These are phyloP conservation scores for Pseudomyrmex flavicornis DNA, from an alignment of 1,140 invertebrate genomes.

Conservation along the genomic window DNA sequence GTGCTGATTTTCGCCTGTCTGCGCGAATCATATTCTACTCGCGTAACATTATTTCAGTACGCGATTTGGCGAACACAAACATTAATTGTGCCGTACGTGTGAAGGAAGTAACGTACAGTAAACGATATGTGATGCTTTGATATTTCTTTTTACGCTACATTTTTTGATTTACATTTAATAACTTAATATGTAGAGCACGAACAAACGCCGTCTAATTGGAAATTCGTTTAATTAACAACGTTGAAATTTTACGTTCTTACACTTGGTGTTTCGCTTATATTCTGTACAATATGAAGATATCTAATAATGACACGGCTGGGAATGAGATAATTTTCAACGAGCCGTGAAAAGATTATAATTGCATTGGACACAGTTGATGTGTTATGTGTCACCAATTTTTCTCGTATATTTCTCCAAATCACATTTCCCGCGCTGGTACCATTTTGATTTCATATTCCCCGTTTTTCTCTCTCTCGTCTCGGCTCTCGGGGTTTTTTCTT, in stretches of 20 bases:
- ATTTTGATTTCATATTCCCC: constrained; percentile 48
- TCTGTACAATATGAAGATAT: background rate
- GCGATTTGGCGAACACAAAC: constrained; percentile 11
- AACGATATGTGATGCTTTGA: background rate
- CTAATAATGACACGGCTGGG: background rate
- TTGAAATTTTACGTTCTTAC: background rate
- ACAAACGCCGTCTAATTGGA: background rate
- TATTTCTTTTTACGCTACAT: background rate
- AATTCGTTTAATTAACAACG: background rate
- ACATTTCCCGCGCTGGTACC: background rate
- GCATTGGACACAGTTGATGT: background rate
- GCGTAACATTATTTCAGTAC: constrained; percentile 43
- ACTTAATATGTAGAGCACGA: background rate
- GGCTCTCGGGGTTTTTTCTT: background rate
- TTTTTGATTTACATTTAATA: background rate
- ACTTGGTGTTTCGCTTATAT: no score
- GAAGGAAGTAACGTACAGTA: background rate
- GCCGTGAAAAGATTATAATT: constrained; percentile 18
- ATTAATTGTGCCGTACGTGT: background rate
- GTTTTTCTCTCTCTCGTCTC: constrained; percentile 4
- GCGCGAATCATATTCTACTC: constrained; percentile 58
- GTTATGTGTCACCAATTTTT: constrained; percentile 27
- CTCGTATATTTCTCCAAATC: constrained; percentile 16
- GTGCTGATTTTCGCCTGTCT: constrained; percentile 3
- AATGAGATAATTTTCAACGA: constrained; percentile 28